Evolutionary conservation across 2,797 vertebrate species (phyloP), one percentile per base, ranked within the genome.

Genomic region (Chaunax sp.): DNA sequence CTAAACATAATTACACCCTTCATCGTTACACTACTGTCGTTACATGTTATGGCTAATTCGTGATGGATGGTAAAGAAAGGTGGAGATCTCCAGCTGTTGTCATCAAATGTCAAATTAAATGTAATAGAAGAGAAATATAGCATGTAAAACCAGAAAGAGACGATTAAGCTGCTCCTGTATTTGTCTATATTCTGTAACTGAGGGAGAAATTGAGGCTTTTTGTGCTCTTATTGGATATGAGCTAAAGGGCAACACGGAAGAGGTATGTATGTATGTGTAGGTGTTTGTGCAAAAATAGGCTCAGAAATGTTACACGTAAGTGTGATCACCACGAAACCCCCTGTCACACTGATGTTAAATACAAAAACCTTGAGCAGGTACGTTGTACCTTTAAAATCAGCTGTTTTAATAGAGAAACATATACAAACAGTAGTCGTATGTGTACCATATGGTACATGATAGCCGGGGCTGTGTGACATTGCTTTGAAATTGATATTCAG

Each of bases 281-380:
- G 1, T 52, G 44, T 25, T 7, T 41, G 62, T 5, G 58, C 52
- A 54, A 47, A 55, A 66, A 75, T 18, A 50, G 2, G 14, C 57
- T 62, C 28, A 47, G 59, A 71, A 70, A 87, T 86, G 56, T 85
- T 46, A 43, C 86, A 81, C 63, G 40, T 19, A 56, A 19, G 75
- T 82, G 85, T 64, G 46, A 81, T 35, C 49, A 58, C 25, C 22
- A 53, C 12, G 18, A 52, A 52, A 51, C 55, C 44, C 62, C 69
- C 18, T 53, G 26, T 65, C 82, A 82, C 46, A 7, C 1, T 46
- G 6, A 30, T 54, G 86, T 52, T 56, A 87, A 80, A 57, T 77
- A 53, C 35, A 67, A 44, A 45, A 13, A 19, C 22, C 2, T 11
- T 45, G 28, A 28, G 10, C 23, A 69, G 19, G 15, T 15, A 60